These are phyloP conservation scores for Capitulum mitella DNA, from an alignment of 2,888 invertebrate species.

Conservation along the genomic window DNA sequence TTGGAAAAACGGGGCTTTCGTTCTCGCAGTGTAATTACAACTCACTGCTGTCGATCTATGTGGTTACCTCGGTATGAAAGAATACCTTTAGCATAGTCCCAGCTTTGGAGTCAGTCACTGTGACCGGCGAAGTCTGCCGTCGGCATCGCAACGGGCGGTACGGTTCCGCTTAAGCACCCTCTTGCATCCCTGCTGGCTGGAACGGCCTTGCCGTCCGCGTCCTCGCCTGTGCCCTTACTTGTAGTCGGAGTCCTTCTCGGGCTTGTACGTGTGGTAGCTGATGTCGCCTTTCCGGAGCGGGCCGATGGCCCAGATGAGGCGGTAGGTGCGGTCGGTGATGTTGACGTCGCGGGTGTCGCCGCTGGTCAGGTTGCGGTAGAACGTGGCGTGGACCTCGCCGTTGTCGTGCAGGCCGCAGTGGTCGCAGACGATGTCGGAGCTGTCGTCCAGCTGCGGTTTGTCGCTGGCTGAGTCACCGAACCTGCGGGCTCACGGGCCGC, in stretches of 20 bases:
- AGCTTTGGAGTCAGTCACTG: no score
- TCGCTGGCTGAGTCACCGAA: background rate
- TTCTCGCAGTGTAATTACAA: no score
- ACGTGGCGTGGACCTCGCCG: background rate
- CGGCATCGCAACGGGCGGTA: no score
- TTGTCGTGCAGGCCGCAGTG: background rate
- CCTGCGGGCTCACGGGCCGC: background rate
- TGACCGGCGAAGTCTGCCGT: no score
- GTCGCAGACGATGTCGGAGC: background rate
- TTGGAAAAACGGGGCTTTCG: no score
- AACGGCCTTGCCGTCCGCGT: no score
- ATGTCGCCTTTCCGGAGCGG: background rate
- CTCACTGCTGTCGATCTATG: no score
- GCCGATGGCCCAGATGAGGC: background rate
- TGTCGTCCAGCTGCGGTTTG: background rate
- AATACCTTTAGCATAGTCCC: no score
- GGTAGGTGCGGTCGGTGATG: constrained; percentile 2
- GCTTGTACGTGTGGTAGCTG: background rate
- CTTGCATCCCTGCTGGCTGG: no score
- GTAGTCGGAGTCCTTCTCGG: background rate
- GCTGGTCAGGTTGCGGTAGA: background rate
- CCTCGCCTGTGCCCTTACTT: background rate
- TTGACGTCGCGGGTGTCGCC: background rate
- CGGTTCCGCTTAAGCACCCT: no score
- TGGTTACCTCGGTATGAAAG: no score